Percentiles rank a stretch among this genome's conserved stretches.
phyloP scores from a whole-genome alignment of 2,797 vertebrate species.

The Benthosema pterotum region DNA sequence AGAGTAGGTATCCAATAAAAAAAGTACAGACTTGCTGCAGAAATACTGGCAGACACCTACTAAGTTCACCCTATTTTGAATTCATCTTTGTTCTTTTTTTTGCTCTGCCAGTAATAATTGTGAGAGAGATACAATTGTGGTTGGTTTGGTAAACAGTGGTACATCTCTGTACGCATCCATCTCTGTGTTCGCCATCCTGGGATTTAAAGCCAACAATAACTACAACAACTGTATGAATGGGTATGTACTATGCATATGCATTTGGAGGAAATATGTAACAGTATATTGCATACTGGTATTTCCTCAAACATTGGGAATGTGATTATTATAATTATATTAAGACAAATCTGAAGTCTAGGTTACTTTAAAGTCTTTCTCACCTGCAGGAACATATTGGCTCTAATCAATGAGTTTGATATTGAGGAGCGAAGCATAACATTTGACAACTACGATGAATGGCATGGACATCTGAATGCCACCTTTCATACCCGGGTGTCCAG shows the following conservation, averaged over 20 bases:
- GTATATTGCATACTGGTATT: no score
- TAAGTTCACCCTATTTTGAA: background rate
- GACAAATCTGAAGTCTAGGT: no score
- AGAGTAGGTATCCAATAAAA: constrained; percentile 70
- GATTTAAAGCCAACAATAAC: constrained; percentile 87
- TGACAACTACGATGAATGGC: constrained; percentile 76
- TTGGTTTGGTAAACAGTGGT: constrained; percentile 88
- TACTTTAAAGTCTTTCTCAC: background rate
- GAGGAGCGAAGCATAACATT: constrained; percentile 79
- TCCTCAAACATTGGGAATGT: background rate
- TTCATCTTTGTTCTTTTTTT: background rate
- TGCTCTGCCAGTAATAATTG: constrained; percentile 86
- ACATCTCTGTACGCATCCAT: constrained; percentile 92
- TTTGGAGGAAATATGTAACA: no score
- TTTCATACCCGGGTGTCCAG: constrained; percentile 57
- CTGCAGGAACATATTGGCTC: constrained; percentile 85
- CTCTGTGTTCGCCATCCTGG: constrained; percentile 89
- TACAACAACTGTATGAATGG: constrained; percentile 73
- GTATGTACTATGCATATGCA: background rate
- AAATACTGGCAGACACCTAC: no score
- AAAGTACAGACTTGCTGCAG: no score
- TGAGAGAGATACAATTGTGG: constrained; percentile 84
- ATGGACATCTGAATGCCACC: constrained; percentile 68
- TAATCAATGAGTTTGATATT: constrained; percentile 86
- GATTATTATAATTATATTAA: no score